Base-by-base conservation (phyloP, 2,888 invertebrate genomes). In the Agrotis ipsilon region DNA sequence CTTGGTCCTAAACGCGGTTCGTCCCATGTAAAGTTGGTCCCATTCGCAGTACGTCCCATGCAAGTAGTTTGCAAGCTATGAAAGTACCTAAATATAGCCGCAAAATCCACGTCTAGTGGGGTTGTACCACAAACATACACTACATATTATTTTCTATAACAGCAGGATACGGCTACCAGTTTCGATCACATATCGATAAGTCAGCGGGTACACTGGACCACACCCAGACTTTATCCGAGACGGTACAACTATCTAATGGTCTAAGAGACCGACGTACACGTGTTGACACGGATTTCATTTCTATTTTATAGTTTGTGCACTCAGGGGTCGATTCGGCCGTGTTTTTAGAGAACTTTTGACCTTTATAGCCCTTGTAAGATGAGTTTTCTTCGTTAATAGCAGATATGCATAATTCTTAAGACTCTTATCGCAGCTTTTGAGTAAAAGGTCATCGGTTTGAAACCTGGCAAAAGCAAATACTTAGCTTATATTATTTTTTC, bases 251-350 rank as follows among this genome's bases (percentile, higher is more conserved):
- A 75, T 75, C 68, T 76, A 77, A 82, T 68, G 65, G 75, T 74
- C 60, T 54, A 32, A 57, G 32, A 63, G 67, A 62, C 72, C 58
- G 71, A 71, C 48, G 9, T 48, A 75, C 66, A 60, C 67, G 21
- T 70, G 82, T 79, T 51, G 73, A 87, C 87, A 87, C 46, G 84
- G 80, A 74, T 82, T 86, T 81, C 81, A 79, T 87, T 87, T 86
- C 86, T 86, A 87, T 87, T 87, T 87, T 87, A 87, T 87, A 60
- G 76, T 71, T 24, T 7, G 21, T 67, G 67, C 68, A 68, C 62
- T 65, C 60, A 70, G 69, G 57, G 70, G 75, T 83, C 75, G 66
- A 9, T 72, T 68, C n/a, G 71, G 52, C 27, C 62, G 39, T 75
- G 75, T 82, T 69, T 72, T 68, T 66, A n/a, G 48, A n/a, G 57